Evolutionary conservation across 2,888 invertebrate genomes (phyloP).

Genomic region (Cephus pulcher): DNA sequence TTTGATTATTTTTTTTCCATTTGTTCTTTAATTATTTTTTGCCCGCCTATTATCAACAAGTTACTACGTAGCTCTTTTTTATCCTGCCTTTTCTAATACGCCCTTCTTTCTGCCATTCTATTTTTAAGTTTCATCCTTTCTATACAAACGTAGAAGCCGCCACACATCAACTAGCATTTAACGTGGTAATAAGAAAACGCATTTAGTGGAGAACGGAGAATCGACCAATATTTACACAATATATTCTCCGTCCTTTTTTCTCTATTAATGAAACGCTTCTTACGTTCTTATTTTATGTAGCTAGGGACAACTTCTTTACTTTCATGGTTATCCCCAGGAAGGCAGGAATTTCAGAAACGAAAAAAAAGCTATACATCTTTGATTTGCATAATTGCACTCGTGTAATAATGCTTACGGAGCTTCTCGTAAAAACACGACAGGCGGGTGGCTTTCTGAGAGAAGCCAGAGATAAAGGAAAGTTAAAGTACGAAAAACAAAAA

Average conservation of each 20-base stretch:
- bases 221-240: conserved; percentile 55
- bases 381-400: background rate
- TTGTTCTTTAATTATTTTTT: background rate
- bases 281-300: background rate
- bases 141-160: conserved; percentile 13
- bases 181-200: conserved; percentile 17
- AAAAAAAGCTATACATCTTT: background rate
- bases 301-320: background rate
- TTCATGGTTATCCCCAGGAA: background rate
- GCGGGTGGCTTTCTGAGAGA: background rate
- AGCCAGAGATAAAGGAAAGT: background rate
- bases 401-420: background rate
- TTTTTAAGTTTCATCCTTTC: conserved; percentile 8
- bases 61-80: conserved; percentile 9
- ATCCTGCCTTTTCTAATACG: conserved; percentile 15
- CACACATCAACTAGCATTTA: conserved; percentile 23
- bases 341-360: background rate
- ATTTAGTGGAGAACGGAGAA: conserved; percentile 40
- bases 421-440: background rate
- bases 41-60: background rate
- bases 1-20: conserved; percentile 38
- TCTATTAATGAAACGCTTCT: background rate
- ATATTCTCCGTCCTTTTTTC: conserved; percentile 36
- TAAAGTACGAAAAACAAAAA: background rate
- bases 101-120: conserved; percentile 14